phyloP scores from a whole-genome alignment of 2,113 vertebrate genomes.

The Ia io region DNA sequence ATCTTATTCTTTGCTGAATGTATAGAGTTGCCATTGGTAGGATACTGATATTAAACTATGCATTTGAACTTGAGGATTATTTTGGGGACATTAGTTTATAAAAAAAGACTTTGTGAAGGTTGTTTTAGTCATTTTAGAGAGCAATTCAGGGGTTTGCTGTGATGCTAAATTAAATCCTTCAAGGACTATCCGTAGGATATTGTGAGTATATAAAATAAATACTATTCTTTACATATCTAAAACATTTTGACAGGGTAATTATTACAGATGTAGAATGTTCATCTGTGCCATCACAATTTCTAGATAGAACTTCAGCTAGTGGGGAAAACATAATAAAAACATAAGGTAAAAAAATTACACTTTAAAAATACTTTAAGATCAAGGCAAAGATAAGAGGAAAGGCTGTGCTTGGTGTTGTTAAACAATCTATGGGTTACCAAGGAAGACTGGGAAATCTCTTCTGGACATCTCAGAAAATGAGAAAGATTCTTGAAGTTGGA shows the following conservation, averaged over 20 bases:
- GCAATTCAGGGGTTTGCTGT: neutral
- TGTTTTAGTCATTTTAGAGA: conserved; percentile 39
- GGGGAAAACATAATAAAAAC: neutral
- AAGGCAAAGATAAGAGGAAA: conserved; percentile 48
- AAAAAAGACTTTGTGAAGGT: neutral
- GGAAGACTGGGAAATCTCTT: conserved; percentile 46
- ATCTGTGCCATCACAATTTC: conserved; percentile 29
- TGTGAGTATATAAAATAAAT: conserved; percentile 15
- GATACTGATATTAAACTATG: neutral
- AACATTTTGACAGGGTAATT: conserved; percentile 17
- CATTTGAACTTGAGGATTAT: conserved; percentile 21
- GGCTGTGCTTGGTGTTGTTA: conserved; percentile 28
- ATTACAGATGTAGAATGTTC: conserved; percentile 2
- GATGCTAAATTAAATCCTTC: conserved; percentile 33
- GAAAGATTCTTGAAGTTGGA: conserved; percentile 53
- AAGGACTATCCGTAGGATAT: neutral
- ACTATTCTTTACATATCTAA: conserved; percentile 1
- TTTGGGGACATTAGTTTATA: neutral
- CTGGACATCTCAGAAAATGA: conserved; percentile 59
- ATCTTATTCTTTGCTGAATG: neutral
- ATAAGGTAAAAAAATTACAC: conserved; percentile 18
- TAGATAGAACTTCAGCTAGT: conserved; percentile 10
- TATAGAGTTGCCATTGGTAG: conserved; percentile 24
- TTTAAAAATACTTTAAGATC: conserved; percentile 38
- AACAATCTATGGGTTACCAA: conserved; percentile 46